These are phyloP conservation scores for Pseudochaenichthys georgianus DNA, from an alignment of 2,797 vertebrate species.

Conservation along the genomic window DNA sequence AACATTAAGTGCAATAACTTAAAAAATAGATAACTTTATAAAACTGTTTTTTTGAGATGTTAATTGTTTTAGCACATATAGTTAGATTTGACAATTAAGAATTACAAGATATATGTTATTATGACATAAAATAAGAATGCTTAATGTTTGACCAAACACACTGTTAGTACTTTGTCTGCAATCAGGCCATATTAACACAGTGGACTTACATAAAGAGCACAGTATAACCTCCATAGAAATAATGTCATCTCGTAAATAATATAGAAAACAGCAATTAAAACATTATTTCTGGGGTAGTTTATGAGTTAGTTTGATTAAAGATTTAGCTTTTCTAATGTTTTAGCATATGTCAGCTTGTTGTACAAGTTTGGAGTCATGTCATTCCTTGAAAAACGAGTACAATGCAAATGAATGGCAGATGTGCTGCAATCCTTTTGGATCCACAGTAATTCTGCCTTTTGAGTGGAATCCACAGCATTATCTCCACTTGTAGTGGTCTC, in stretches of 20 bases:
- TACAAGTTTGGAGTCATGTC: conserved; percentile 39
- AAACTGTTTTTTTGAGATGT: neutral
- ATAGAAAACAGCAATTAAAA: neutral
- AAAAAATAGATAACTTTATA: neutral
- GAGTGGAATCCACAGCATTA: conserved; percentile 52
- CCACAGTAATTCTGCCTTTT: conserved; percentile 46
- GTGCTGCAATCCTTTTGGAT: conserved; percentile 49
- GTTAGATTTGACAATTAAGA: neutral
- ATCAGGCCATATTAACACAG: neutral
- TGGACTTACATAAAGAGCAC: neutral
- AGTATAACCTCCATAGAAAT: neutral
- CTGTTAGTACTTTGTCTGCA: neutral
- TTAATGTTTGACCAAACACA: conserved; percentile 1
- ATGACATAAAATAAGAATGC: neutral
- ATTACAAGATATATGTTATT: neutral
- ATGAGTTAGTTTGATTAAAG: conserved; percentile 6
- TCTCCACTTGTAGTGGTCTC: conserved; percentile 61
- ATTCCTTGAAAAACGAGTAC: conserved; percentile 43
- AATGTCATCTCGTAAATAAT: neutral
- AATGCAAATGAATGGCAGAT: conserved; percentile 63
- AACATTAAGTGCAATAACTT: neutral
- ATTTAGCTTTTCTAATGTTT: conserved; percentile 7
- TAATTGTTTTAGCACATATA: neutral
- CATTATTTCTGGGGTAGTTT: conserved; percentile 34
- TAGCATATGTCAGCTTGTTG: conserved; percentile 36